phyloP scores from a whole-genome alignment of 2,797 vertebrate species.

The Malacoraja senta region DNA sequence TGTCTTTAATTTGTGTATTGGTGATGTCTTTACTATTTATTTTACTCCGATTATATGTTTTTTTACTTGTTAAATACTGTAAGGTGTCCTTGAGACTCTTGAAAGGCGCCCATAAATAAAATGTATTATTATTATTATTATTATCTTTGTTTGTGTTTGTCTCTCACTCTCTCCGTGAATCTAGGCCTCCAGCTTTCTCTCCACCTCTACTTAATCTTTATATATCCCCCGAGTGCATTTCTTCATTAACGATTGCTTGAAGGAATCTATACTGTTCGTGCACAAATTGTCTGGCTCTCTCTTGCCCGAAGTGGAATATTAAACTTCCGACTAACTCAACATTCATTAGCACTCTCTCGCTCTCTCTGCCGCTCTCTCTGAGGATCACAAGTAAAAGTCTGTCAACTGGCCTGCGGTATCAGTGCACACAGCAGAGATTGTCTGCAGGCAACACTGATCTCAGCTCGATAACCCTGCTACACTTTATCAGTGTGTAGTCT shows the following conservation, averaged over 20 bases:
- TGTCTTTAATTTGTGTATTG: too few relatives aligned
- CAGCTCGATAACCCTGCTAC: not conserved
- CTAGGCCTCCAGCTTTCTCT: not conserved
- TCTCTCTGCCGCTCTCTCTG: too few relatives aligned
- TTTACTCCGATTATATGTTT: too few relatives aligned
- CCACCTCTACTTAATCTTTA: not conserved
- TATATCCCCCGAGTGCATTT: not conserved
- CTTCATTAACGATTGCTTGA: not conserved
- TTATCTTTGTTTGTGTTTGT: too few relatives aligned
- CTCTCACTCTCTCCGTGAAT: not conserved
- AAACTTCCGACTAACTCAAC: not conserved
- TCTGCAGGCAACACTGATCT: not conserved
- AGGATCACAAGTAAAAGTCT: too few relatives aligned
- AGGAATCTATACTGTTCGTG: not conserved
- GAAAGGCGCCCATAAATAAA: too few relatives aligned
- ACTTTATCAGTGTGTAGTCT: too few relatives aligned
- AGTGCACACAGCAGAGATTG: not conserved
- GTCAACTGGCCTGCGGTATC: too few relatives aligned
- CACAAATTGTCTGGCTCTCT: not conserved
- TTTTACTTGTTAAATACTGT: too few relatives aligned
- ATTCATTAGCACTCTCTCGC: not conserved
- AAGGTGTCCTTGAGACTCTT: too few relatives aligned
- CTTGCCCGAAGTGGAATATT: not conserved
- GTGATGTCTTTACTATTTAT: too few relatives aligned
- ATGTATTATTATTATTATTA: too few relatives aligned